A percentile compares a stretch with the other conserved stretches of the same genome.
Evolutionary conservation across 1,140 invertebrate genomes (phyloP).

Genomic region (Apis cerana): DNA sequence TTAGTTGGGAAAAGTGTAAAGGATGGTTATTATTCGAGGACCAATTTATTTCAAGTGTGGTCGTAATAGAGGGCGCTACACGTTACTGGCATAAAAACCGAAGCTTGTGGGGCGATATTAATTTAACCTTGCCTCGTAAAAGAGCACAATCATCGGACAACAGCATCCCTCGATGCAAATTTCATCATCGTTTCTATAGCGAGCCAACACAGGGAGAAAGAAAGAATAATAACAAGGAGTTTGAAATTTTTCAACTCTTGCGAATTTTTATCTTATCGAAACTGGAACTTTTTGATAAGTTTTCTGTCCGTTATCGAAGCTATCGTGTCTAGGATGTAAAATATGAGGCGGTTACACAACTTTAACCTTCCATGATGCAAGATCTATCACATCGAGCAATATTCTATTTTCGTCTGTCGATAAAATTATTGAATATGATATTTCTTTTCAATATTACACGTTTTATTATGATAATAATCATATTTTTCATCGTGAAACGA

Average conservation of each 20-base stretch:
- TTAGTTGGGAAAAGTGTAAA: not conserved
- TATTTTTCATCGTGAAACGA: too few species aligned
- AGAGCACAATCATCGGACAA: not conserved
- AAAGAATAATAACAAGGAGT: not conserved
- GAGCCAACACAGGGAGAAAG: too few species aligned
- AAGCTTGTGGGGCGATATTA: not conserved
- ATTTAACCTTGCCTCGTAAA: slow-evolving; percentile 19
- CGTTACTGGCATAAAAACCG: not conserved
- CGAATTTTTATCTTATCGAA: not conserved
- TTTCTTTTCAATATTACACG: too few species aligned
- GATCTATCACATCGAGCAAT: too few species aligned
- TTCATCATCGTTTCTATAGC: not conserved
- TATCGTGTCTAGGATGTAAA: not conserved
- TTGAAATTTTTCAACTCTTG: not conserved
- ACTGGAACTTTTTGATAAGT: not conserved
- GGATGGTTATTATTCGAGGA: not conserved
- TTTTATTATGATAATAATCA: too few species aligned
- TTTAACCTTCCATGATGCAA: too few species aligned
- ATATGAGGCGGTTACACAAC: not conserved
- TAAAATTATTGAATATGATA: not conserved
- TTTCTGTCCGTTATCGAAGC: not conserved
- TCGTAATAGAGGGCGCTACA: not conserved
- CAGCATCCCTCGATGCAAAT: not conserved
- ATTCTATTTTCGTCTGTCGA: too few species aligned
- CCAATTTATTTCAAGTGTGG: not conserved